These are phyloP conservation scores for Trichopria drosophilae DNA, from an alignment of 2,888 invertebrate species.

Conservation along the genomic window DNA sequence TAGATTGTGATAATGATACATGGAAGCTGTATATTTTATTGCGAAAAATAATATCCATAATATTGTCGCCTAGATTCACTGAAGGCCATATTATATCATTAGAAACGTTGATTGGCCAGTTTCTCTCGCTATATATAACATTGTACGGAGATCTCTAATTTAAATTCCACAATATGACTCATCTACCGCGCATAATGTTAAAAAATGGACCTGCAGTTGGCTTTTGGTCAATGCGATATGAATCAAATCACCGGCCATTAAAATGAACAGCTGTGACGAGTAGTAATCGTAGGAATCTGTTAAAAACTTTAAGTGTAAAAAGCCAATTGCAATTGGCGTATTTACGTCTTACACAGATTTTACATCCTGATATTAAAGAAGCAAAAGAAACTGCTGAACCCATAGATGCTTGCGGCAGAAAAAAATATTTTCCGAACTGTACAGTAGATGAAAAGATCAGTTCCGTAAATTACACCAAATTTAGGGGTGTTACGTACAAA, in stretches of 20 bases:
- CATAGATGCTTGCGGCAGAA: too few relatives aligned
- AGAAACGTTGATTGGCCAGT: slow-evolving; percentile 10
- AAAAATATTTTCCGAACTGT: too few relatives aligned
- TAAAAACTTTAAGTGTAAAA: slow-evolving; percentile 21
- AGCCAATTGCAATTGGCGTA: slow-evolving; percentile 17
- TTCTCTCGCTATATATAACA: slow-evolving; percentile 11
- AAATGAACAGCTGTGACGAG: slow-evolving; percentile 17
- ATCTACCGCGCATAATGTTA: slow-evolving; percentile 10
- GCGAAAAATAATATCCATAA: slow-evolving; percentile 16
- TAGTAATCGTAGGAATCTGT: slow-evolving; percentile 17
- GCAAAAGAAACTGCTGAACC: too few relatives aligned
- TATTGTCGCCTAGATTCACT: slow-evolving; percentile 22
- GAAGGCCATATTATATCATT: slow-evolving; percentile 13
- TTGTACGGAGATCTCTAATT: slow-evolving; percentile 11
- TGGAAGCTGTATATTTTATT: slow-evolving; percentile 26
- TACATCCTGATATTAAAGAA: too few relatives aligned
- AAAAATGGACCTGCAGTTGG: slow-evolving; percentile 18
- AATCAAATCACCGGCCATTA: slow-evolving; percentile 19
- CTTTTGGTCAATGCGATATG: slow-evolving; percentile 21
- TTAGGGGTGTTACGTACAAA: too few relatives aligned
- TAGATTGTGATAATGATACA: slow-evolving; percentile 17
- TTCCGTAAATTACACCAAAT: too few relatives aligned
- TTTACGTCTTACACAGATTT: too few relatives aligned
- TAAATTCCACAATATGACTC: slow-evolving; percentile 21
- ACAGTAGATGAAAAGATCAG: too few relatives aligned